These are phyloP conservation scores for Muntiacus muntjak DNA, from an alignment of 2,113 vertebrate species.

Conservation along the genomic window DNA sequence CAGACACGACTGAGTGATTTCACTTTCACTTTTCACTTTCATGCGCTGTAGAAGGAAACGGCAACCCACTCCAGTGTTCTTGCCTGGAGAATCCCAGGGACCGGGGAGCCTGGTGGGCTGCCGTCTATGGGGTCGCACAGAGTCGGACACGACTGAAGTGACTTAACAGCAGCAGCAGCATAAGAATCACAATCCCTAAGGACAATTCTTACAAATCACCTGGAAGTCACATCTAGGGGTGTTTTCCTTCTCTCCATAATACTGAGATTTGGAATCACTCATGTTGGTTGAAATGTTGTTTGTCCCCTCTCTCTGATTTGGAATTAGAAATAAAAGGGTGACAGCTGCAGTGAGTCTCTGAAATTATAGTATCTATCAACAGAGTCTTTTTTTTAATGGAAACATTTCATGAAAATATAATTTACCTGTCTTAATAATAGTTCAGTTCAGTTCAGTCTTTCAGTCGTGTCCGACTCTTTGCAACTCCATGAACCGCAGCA, in stretches of 20 bases:
- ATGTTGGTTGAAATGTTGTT: slow-evolving; percentile 67
- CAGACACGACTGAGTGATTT: too few relatives aligned
- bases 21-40: too few relatives aligned
- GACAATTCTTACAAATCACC: slow-evolving; percentile 40
- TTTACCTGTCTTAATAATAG: slow-evolving; percentile 74
- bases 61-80: too few relatives aligned
- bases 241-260: slow-evolving; percentile 51
- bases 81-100: too few relatives aligned
- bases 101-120: too few relatives aligned
- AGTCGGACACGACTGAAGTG: too few relatives aligned
- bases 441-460: background rate
- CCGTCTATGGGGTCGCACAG: too few relatives aligned
- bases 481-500: background rate
- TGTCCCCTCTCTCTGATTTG: slow-evolving; percentile 50
- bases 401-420: slow-evolving; percentile 79
- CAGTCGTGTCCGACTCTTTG: background rate
- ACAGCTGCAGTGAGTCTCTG: slow-evolving; percentile 18
- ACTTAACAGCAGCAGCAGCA: too few relatives aligned
- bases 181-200: slow-evolving; percentile 38
- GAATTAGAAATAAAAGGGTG: slow-evolving; percentile 58
- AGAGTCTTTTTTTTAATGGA: slow-evolving; percentile 61
- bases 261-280: slow-evolving; percentile 63
- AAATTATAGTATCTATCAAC: slow-evolving; percentile 69
- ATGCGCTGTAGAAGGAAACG: too few relatives aligned
- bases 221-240: slow-evolving; percentile 59